A percentile compares a stretch with the other conserved stretches of the same genome.
phyloP scores from a whole-genome alignment of 2,797 vertebrate genomes.

The Triplophysa bombifrons region DNA sequence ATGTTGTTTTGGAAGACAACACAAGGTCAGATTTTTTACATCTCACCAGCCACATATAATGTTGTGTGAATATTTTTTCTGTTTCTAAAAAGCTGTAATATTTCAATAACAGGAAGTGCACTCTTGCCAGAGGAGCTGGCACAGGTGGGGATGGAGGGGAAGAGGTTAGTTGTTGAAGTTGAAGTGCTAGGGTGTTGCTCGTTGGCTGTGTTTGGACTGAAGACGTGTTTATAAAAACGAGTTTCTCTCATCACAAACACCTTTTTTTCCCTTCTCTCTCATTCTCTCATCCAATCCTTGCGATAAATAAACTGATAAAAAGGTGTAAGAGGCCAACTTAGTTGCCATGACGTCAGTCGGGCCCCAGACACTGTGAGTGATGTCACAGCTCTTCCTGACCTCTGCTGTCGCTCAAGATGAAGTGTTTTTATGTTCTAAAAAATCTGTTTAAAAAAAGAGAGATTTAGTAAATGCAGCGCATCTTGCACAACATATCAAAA shows the following conservation, averaged over 20 bases:
- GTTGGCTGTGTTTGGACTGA: conserved; percentile 47
- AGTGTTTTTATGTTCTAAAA: conserved; percentile 27
- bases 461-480: too few relatives aligned
- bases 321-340: conserved; percentile 25
- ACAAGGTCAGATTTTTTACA: background rate
- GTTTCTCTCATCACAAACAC: conserved; percentile 54
- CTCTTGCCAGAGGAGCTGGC: conserved; percentile 10
- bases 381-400: conserved; percentile 42
- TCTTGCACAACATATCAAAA: too few relatives aligned
- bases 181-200: conserved; percentile 38
- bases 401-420: conserved; percentile 23
- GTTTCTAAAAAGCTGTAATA: background rate
- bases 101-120: background rate
- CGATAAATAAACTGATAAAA: conserved; percentile 54
- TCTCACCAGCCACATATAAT: background rate
- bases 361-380: conserved; percentile 43
- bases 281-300: conserved; percentile 35
- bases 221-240: conserved; percentile 52
- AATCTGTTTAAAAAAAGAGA: background rate
- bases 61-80: background rate
- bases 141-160: conserved; percentile 20
- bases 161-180: conserved; percentile 25
- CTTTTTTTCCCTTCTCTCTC: conserved; percentile 34
- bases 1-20: background rate
- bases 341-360: conserved; percentile 43